Evolutionary conservation across 2,888 invertebrate genomes (phyloP).

Genomic region (Eilema depressum): DNA sequence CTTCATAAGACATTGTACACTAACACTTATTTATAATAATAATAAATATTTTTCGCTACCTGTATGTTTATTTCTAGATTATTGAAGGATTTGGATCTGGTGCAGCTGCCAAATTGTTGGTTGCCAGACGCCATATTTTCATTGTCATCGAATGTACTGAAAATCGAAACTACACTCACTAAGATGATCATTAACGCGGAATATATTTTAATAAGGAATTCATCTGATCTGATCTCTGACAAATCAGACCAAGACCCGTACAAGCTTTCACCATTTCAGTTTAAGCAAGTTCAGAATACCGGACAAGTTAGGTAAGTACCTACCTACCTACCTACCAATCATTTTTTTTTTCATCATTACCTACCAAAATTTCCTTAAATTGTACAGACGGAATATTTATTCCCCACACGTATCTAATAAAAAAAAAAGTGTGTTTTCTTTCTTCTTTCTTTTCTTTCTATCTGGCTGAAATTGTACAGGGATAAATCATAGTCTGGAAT

Average conservation of each 20-base stretch:
- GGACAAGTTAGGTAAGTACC: constrained; percentile 71
- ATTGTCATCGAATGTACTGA: constrained; percentile 61
- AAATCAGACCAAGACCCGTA: constrained; percentile 42
- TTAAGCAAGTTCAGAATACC: constrained; percentile 58
- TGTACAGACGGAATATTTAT: too few relatives aligned
- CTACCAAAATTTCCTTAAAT: too few relatives aligned
- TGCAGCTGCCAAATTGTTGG: constrained; percentile 55
- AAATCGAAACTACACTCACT: constrained; percentile 57
- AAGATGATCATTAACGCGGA: constrained; percentile 64
- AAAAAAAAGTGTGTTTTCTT: too few relatives aligned
- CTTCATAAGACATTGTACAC: too few relatives aligned
- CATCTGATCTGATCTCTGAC: constrained; percentile 53
- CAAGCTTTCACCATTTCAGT: constrained; percentile 67
- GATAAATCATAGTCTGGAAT: too few relatives aligned
- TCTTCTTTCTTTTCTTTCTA: too few relatives aligned
- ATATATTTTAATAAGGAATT: constrained; percentile 66
- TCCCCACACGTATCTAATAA: too few relatives aligned
- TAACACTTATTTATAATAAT: background rate
- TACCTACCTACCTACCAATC: too few relatives aligned
- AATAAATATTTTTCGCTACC: background rate
- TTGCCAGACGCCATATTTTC: constrained; percentile 60
- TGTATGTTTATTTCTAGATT: constrained; percentile 52
- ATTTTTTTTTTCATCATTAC: too few relatives aligned
- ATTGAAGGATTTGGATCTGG: constrained; percentile 56
- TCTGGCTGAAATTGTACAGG: too few relatives aligned